These are phyloP conservation scores for Tychaedon coryphoeus DNA, from an alignment of 2,113 vertebrate species.

Conservation along the genomic window DNA sequence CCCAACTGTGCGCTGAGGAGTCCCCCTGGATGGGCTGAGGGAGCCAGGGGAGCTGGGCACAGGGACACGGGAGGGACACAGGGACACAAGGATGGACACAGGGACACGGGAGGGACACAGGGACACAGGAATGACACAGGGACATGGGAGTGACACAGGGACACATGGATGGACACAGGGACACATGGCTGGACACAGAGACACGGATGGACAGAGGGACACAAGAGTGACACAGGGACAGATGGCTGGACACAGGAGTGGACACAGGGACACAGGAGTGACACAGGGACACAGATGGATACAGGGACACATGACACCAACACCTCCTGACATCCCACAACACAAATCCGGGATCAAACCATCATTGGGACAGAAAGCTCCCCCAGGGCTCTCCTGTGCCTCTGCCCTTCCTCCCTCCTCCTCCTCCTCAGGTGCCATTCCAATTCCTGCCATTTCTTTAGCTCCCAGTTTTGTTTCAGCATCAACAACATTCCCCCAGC, in stretches of 20 bases:
- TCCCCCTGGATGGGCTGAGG: not conserved
- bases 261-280: rapidly evolving
- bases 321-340: rapidly evolving
- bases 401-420: not conserved
- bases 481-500: not conserved
- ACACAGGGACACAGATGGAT: not conserved
- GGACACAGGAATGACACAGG: not conserved
- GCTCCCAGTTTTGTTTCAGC: not conserved
- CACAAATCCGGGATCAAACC: rapidly evolving
- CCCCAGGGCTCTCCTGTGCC: not conserved
- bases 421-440: not conserved
- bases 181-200: not conserved
- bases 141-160: not conserved
- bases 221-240: not conserved
- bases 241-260: too few relatives aligned
- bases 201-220: not conserved
- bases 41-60: not conserved
- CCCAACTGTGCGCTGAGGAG: rapidly evolving
- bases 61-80: too few relatives aligned
- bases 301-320: not conserved
- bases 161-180: not conserved
- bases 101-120: too few relatives aligned
- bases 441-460: not conserved
- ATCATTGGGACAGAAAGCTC: rapidly evolving
- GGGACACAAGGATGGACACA: not conserved